A percentile compares a stretch with the other conserved stretches of the same genome.
These are phyloP conservation scores for Cylas formicarius DNA, from an alignment of 1,140 invertebrate species.

Conservation along the genomic window DNA sequence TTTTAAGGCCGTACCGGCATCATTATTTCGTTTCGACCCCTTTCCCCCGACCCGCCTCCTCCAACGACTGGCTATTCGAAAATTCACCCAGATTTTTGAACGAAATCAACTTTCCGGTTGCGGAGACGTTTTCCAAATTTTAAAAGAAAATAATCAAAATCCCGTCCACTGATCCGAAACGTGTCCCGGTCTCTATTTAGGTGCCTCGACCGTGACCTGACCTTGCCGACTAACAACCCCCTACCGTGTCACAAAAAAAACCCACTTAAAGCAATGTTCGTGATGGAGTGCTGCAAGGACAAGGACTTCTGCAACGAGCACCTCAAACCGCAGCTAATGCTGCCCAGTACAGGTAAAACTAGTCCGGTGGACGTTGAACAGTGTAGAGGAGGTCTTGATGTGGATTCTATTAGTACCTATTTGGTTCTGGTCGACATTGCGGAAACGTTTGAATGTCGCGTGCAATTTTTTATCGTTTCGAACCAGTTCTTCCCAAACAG, in stretches of 20 bases:
- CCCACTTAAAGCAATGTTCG: slow-evolving; percentile 47
- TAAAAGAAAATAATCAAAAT: too few species aligned
- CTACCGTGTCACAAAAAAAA: slow-evolving; percentile 39
- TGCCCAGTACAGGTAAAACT: slow-evolving; percentile 46
- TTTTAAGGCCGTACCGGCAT: too few species aligned
- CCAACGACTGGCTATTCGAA: neutral
- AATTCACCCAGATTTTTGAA: neutral
- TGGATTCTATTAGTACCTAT: too few species aligned
- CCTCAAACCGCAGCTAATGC: slow-evolving; percentile 44
- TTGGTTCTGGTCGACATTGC: too few species aligned
- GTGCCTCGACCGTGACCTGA: slow-evolving; percentile 39
- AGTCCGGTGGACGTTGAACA: neutral
- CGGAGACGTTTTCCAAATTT: neutral
- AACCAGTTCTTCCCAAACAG: too few species aligned
- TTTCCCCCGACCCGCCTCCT: neutral
- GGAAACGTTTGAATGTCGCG: too few species aligned
- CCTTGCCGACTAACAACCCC: slow-evolving; percentile 40
- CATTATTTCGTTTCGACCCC: too few species aligned
- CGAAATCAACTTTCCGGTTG: neutral
- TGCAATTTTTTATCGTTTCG: slow-evolving; percentile 15
- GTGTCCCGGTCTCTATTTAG: slow-evolving; percentile 31
- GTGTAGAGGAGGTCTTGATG: too few species aligned
- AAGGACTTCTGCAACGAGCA: slow-evolving; percentile 50
- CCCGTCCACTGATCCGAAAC: neutral
- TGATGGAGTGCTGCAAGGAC: slow-evolving; percentile 58